Conservation (phyloP, 37 sponge, comb jelly and placozoan genomes). For the Lycopodina hypogea region DNA sequence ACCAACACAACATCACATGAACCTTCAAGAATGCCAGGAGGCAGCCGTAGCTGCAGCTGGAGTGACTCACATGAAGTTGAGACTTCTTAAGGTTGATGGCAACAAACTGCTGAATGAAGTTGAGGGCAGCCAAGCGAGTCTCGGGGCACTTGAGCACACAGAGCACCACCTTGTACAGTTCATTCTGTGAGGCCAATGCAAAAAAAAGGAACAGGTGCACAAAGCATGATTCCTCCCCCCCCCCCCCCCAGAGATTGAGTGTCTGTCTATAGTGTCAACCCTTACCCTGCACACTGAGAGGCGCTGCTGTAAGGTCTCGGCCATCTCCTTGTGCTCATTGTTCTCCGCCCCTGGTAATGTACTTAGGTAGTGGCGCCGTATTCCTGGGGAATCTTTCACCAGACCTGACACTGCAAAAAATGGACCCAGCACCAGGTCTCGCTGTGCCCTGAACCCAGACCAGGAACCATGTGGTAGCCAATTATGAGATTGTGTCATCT, state of each 20-base stretch:
- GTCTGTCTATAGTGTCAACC: not conserved
- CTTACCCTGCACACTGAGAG: slow-evolving; percentile 44
- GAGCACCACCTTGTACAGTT: slow-evolving; percentile 54
- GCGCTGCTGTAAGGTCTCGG: slow-evolving; percentile 28
- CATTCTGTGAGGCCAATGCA: slow-evolving; percentile 51
- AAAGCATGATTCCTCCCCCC: not conserved
- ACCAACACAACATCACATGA: not conserved
- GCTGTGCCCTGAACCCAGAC: slow-evolving; percentile 26
- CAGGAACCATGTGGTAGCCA: slow-evolving; percentile 31
- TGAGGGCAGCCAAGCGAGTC: slow-evolving; percentile 42
- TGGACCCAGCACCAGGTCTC: slow-evolving; percentile 50
- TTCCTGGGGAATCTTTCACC: slow-evolving; percentile 28
- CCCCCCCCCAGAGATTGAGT: not conserved
- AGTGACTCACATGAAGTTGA: slow-evolving; percentile 31
- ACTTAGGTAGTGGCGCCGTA: not conserved
- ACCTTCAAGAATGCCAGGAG: no score
- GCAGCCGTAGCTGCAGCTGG: no score
- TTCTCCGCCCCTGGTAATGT: not conserved
- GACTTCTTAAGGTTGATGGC: slow-evolving; percentile 44
- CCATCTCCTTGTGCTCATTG: not conserved
- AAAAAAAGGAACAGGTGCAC: not conserved
- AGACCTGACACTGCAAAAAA: slow-evolving; percentile 65
- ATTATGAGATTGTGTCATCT: slow-evolving; percentile 26
- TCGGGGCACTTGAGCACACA: slow-evolving; percentile 61
- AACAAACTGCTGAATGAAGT: slow-evolving; percentile 57